These are phyloP conservation scores for Danio jaintianensis DNA, from an alignment of 2,797 vertebrate species.

Conservation along the genomic window DNA sequence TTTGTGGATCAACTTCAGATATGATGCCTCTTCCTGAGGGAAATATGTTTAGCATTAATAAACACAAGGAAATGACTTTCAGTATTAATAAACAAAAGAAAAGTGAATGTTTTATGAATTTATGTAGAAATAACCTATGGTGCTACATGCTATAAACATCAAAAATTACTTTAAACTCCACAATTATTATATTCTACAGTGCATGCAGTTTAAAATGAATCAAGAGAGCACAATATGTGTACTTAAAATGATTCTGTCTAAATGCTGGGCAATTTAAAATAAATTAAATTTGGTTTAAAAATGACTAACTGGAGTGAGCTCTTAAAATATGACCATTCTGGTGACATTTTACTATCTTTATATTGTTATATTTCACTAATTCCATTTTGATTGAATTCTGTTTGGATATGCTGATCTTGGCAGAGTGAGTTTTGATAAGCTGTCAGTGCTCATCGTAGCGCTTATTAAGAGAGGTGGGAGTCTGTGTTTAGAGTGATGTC, in stretches of 20 bases:
- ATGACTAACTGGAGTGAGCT: not conserved
- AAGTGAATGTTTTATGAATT: not conserved
- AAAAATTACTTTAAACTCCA: no score
- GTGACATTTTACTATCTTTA: not conserved
- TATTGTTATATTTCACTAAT: not conserved
- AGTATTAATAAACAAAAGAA: not conserved
- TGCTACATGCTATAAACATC: no score
- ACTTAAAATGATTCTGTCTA: no score
- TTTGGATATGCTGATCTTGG: slow-evolving; percentile 29
- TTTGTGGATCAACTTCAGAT: not conserved
- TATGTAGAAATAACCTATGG: no score
- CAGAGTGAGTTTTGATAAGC: slow-evolving; percentile 13
- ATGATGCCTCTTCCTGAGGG: not conserved
- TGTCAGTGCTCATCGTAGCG: slow-evolving; percentile 18
- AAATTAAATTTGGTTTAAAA: no score
- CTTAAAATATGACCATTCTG: not conserved
- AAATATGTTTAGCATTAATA: not conserved
- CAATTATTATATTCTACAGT: no score
- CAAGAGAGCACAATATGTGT: no score
- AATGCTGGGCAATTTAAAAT: no score
- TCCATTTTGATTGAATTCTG: slow-evolving; percentile 6
- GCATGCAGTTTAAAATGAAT: no score
- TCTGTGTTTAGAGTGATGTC: slow-evolving; percentile 25
- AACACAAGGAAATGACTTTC: no score
- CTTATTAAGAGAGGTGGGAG: slow-evolving; percentile 17